Base-by-base conservation (phyloP, 2,113 vertebrate genomes). In the Drymodes brunneopygia region DNA sequence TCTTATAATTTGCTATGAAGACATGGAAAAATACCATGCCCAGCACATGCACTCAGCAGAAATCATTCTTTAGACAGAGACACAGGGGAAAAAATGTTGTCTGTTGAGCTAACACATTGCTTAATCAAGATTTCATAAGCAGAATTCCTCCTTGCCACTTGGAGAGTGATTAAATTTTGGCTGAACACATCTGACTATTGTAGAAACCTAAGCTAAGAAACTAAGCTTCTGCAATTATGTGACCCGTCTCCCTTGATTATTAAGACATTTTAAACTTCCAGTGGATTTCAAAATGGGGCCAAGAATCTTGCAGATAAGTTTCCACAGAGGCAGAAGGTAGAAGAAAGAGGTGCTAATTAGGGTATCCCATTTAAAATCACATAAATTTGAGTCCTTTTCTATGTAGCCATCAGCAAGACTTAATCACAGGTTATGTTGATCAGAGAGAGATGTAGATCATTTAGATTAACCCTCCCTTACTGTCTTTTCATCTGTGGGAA, bases 61-160 rank as follows among this genome's bases (percentile, higher is more conserved):
- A 93, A 77, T 53, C 40, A 65, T 9, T 91, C 45, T 83, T 92
- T 83, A 79, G 40, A 80, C 11, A 69, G 72, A 82, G 25, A 57
- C 16, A 64, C 19, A 24, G 25, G 69, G 48, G 40, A 56, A 73
- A 88, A 90, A 82, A 72, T 42, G 16, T 38, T 71, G 20, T 67
- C 61, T 86, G 28, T 80, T 82, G 57, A 94, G 53, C 74, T 90
- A 57, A 57, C 6, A 50, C 18, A 69, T 94, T 95, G 81, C 85
- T 82, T 85, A 88, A 90, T 61, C 79, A 72, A 65, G n/a, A 35
- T 96, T 95, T 96, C 90, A 79, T 73, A 92, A 94, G 15, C 88
- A 77, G 61, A 87, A 53, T 85, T 73, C 71, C 36, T 74, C 44
- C 44, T 45, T 95, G 35, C 56, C 40, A 51, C 58, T 93, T 80